These are phyloP conservation scores for Psix sp. DNA, from an alignment of 1,140 invertebrate species.

Conservation along the genomic window DNA sequence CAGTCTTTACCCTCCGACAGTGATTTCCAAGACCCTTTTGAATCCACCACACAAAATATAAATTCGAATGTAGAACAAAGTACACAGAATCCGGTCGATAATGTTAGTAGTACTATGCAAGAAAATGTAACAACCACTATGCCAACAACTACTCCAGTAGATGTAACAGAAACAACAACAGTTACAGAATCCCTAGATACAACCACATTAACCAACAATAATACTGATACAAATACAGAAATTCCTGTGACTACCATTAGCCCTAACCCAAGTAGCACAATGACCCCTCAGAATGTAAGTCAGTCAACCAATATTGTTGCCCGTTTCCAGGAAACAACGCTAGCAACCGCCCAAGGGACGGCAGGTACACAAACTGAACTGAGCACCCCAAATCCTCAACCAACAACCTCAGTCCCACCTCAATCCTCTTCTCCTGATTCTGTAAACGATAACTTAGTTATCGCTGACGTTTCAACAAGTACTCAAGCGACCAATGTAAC, in stretches of 20 bases:
- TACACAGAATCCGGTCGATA: conserved; percentile 16
- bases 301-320: conserved; percentile 65
- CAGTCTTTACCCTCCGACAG: conserved; percentile 42
- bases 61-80: conserved; percentile 26
- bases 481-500: conserved; percentile 40
- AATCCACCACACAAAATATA: not conserved
- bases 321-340: conserved; percentile 74
- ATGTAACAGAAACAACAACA: conserved; percentile 35
- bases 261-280: conserved; percentile 24
- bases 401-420: conserved; percentile 35
- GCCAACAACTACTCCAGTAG: conserved; percentile 19
- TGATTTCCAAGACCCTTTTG: conserved; percentile 2
- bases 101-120: conserved; percentile 11
- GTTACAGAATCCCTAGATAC: conserved; percentile 32
- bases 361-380: conserved; percentile 65
- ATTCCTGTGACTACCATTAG: conserved; percentile 32
- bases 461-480: conserved; percentile 51
- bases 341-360: conserved; percentile 75
- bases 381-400: conserved; percentile 32
- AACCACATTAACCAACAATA: conserved; percentile 44
- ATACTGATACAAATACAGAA: conserved; percentile 24
- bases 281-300: conserved; percentile 33
- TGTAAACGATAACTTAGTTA: conserved; percentile 62
- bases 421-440: conserved; percentile 62
- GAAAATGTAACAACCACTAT: conserved; percentile 14